Evolutionary conservation across 2,113 vertebrate genomes (phyloP), one percentile per base, ranked within the genome.

Genomic region (Notechis scutatus): DNA sequence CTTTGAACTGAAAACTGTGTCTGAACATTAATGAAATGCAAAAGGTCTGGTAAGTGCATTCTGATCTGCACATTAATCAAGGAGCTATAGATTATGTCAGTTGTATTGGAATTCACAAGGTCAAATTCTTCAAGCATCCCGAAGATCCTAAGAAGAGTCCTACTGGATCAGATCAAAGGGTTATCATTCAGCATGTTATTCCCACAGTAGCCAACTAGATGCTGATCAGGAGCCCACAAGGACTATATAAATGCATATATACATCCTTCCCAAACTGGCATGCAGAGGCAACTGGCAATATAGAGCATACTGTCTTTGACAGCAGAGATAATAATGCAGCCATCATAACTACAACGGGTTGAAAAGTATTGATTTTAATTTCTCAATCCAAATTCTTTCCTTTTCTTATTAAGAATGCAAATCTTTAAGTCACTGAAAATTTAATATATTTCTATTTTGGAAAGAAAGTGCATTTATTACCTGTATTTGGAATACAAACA

Each of bases 341-440:
- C 7, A 88, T 39, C 34, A 42, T 57, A 20, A 59, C 34, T 26
- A 57, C 5, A 89, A 55, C 1, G 21, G 2, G 11, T 85, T 55
- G 54, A 91, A 52, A 85, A 55, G 1, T n/a, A 34, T 94, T 92
- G 97, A 96, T 96, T 97, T 97, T 95, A 95, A 93, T 94, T 96
- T 94, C 95, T 92, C 93, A 96, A 95, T 94, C 94, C 93, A 91
- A 93, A 93, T 89, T 91, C n/a, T 94, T 94, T 94, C 90, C 87
- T 93, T 95, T 95, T 96, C 96, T 96, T 95, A 93, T 97, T 95
- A 95, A 88, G 93, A 95, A 95, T 94, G 14, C 29, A 69, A 69
- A 69, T 69, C 14, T 34, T 69, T 93, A 93, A 95, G 61, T 91
- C 64, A 93, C 86, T 81, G 92, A 91, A 96, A 96, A 96, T 97